These are phyloP conservation scores for Pocillopora grandis DNA, from an alignment of 92 coral and sea anemone species.

Conservation along the genomic window DNA sequence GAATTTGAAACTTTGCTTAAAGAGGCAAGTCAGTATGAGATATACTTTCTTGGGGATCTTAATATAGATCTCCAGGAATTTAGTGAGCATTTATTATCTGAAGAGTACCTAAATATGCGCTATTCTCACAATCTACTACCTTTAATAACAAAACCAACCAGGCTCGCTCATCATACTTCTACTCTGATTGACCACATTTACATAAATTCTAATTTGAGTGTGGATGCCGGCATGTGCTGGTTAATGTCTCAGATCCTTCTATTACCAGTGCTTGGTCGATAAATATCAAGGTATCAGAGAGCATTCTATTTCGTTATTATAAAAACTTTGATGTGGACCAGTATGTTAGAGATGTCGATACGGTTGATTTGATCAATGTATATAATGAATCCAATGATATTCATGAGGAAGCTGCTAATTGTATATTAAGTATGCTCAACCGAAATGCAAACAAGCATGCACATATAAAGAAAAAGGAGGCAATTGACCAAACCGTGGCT, in stretches of 20 bases:
- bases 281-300: background rate
- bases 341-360: slow-evolving; percentile 7
- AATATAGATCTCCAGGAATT: too few species aligned
- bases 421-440: slow-evolving; percentile 12
- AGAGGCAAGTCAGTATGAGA: too few species aligned
- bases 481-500: slow-evolving; percentile 45
- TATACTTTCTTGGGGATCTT: too few species aligned
- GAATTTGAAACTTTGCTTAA: too few species aligned
- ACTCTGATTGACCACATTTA: slow-evolving; percentile 63
- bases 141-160: slow-evolving; percentile 41
- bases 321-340: slow-evolving; percentile 32
- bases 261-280: background rate
- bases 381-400: slow-evolving; percentile 18
- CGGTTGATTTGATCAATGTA: background rate
- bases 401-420: slow-evolving; percentile 20
- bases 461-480: slow-evolving; percentile 8
- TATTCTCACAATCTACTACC: slow-evolving; percentile 25
- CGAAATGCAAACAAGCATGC: slow-evolving; percentile 17
- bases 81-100: background rate
- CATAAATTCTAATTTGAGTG: slow-evolving; percentile 1
- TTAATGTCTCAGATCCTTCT: slow-evolving; percentile 43
- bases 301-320: slow-evolving; percentile 18
- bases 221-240: slow-evolving; percentile 46
- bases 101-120: slow-evolving; percentile 40
- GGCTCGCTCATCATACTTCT: slow-evolving; percentile 55